Evolutionary conservation across 2,797 vertebrate species (phyloP), one percentile per base, ranked within the genome.

Genomic region (Cyprinella venusta): DNA sequence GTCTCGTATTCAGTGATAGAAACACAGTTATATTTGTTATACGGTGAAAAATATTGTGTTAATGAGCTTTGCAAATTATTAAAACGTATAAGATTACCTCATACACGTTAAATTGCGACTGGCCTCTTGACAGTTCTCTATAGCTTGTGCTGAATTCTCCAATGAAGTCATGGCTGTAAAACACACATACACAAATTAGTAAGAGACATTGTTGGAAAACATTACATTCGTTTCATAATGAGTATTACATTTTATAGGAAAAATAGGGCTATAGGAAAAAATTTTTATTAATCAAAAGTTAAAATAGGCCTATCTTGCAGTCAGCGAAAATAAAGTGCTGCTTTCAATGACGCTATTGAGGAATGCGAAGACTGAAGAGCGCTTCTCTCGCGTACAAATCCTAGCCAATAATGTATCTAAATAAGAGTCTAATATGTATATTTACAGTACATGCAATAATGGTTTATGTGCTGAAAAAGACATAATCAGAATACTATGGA

Each of bases 71-170:
- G 12, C 1, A n/a, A 59, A 71, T 30, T 5, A 15, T 61, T 30
- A 4, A 13, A 71, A 42, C 7, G 45, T 8, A 36, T 21, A 30
- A 40, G 48, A 68, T 76, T 91, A 97, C 97, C 95, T 99, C 97
- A 90, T 99, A 99, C 26, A 99, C 96, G 0, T 99, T 99, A 93
- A 99, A 98, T 87, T 99, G 97, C 86, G 97, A 98, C 38, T 99
- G 98, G 5, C 98, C 98, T 92, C 97, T 94, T 0, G 97, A 97
- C 59, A 99, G 85, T 86, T 99, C 98, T 87, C 97, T 96, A 91
- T 98, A 99, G 92, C 97, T 98, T 89, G 97, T 99, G 91, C 96
- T 98, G 93, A 99, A 99, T 91, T 99, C 97, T 48, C 98, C 98
- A 0, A 99, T 99, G 88, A 98, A 99, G 93, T 99, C 98, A 81